Evolutionary conservation across 1,140 invertebrate species (phyloP).

Genomic region (Drosophila subpulchrella): DNA sequence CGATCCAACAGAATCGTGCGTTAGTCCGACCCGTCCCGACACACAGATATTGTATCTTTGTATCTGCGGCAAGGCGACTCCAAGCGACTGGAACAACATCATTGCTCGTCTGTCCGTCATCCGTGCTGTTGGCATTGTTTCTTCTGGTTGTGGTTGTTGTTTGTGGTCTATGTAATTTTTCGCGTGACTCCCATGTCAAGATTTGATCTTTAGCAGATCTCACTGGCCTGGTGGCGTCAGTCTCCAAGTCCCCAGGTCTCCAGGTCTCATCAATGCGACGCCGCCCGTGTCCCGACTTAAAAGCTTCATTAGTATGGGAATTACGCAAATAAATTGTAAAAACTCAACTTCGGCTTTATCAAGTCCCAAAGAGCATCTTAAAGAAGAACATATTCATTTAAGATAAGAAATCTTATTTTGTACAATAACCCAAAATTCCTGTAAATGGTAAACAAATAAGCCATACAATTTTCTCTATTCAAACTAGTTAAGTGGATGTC

Average conservation of each 20-base stretch:
- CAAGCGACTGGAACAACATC: slow-evolving; percentile 50
- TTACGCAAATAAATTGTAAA: slow-evolving; percentile 5
- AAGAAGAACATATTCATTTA: background rate
- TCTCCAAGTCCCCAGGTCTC: slow-evolving; percentile 8
- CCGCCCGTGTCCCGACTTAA: slow-evolving; percentile 23
- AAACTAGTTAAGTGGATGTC: no score
- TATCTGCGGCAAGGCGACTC: slow-evolving; percentile 15
- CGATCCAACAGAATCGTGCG: slow-evolving; percentile 55
- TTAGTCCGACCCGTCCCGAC: slow-evolving; percentile 40
- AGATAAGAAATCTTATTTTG: background rate
- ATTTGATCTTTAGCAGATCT: slow-evolving; percentile 63
- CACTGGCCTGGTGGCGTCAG: slow-evolving; percentile 31
- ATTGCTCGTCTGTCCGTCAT: slow-evolving; percentile 41
- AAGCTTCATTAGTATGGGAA: slow-evolving; percentile 12
- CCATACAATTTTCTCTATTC: no score
- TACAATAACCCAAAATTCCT: no score
- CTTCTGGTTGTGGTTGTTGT: slow-evolving; percentile 18
- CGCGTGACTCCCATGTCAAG: slow-evolving; percentile 71
- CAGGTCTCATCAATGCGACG: slow-evolving; percentile 47
- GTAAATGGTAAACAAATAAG: no score
- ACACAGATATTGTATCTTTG: slow-evolving; percentile 20
- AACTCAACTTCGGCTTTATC: background rate
- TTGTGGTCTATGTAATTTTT: slow-evolving; percentile 56
- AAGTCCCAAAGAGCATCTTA: background rate
- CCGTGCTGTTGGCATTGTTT: slow-evolving; percentile 39